Percentiles rank a stretch among this genome's conserved stretches.
These are phyloP conservation scores for Seladonia tumulorum DNA, from an alignment of 2,888 invertebrate genomes.

Conservation along the genomic window DNA sequence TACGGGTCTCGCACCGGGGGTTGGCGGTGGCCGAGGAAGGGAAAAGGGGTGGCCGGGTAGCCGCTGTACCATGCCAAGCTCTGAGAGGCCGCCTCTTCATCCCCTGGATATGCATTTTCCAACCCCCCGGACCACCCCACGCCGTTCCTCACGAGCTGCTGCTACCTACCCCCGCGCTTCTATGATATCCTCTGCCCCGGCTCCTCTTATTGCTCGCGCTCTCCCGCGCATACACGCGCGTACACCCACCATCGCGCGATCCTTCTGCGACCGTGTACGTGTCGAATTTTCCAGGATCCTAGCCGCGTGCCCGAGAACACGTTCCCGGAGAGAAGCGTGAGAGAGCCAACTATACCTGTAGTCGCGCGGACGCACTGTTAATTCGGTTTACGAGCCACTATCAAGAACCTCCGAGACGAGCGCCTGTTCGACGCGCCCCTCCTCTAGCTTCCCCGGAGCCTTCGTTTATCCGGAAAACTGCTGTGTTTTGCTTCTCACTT, in stretches of 20 bases:
- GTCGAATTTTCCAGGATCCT: conserved; percentile 40
- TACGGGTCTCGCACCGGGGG: conserved; percentile 59
- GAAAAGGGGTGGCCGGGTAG: conserved; percentile 65
- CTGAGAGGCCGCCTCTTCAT: conserved; percentile 74
- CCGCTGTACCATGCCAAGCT: conserved; percentile 70
- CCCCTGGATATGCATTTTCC: conserved; percentile 75
- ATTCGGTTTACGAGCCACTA: conserved; percentile 78
- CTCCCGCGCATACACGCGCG: conserved; percentile 24
- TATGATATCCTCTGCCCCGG: conserved; percentile 64
- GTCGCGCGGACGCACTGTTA: conserved; percentile 70
- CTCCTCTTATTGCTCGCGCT: conserved; percentile 73
- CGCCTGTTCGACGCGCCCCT: not conserved
- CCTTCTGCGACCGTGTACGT: conserved; percentile 10
- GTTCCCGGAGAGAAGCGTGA: not conserved
- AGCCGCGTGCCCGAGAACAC: conserved; percentile 16
- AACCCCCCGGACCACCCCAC: conserved; percentile 31
- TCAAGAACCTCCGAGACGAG: conserved; percentile 65
- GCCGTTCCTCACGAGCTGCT: conserved; percentile 62
- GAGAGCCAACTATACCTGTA: conserved; percentile 37
- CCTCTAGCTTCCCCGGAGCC: not conserved
- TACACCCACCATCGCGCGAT: not conserved
- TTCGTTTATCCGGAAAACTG: not conserved
- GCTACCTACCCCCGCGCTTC: conserved; percentile 48
- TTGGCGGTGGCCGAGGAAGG: conserved; percentile 36
- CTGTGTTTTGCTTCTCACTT: not conserved